A percentile compares a stretch with the other conserved stretches of the same genome.
These are phyloP conservation scores for Porites rus DNA, from an alignment of 92 coral and sea anemone genomes.

Conservation along the genomic window DNA sequence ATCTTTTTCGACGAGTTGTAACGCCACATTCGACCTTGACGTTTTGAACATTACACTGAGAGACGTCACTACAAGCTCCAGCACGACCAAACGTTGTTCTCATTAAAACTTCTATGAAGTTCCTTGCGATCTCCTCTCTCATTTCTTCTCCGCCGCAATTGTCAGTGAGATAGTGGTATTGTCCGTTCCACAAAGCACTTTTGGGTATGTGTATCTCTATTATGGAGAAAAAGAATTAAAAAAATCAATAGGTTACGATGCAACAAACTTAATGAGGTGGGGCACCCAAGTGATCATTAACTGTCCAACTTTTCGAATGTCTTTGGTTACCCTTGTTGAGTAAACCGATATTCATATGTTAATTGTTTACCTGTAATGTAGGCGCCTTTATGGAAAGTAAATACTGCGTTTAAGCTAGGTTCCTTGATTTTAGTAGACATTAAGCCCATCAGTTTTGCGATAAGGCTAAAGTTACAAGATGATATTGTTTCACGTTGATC, in stretches of 20 bases:
- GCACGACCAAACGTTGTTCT: background rate
- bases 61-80: conserved; percentile 21
- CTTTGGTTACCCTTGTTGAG: too few relatives aligned
- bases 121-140: conserved; percentile 30
- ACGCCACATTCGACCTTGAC: conserved; percentile 53
- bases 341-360: too few relatives aligned
- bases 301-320: too few relatives aligned
- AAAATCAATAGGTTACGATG: background rate
- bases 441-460: too few relatives aligned
- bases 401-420: background rate
- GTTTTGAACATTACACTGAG: conserved; percentile 34
- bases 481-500: too few relatives aligned
- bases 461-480: too few relatives aligned
- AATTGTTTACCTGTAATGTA: too few relatives aligned
- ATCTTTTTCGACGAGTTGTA: conserved; percentile 28
- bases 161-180: conserved; percentile 36
- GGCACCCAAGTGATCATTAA: too few relatives aligned
- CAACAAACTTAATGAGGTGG: background rate
- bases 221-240: background rate
- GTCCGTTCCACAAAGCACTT: conserved; percentile 7
- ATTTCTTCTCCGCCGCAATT: conserved; percentile 15
- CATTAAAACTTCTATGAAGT: conserved; percentile 24
- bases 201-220: background rate
- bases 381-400: too few relatives aligned
- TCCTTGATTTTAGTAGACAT: too few relatives aligned